Evolutionary conservation across 1,140 invertebrate species (phyloP).

Genomic region (Euura saliciscinereae): DNA sequence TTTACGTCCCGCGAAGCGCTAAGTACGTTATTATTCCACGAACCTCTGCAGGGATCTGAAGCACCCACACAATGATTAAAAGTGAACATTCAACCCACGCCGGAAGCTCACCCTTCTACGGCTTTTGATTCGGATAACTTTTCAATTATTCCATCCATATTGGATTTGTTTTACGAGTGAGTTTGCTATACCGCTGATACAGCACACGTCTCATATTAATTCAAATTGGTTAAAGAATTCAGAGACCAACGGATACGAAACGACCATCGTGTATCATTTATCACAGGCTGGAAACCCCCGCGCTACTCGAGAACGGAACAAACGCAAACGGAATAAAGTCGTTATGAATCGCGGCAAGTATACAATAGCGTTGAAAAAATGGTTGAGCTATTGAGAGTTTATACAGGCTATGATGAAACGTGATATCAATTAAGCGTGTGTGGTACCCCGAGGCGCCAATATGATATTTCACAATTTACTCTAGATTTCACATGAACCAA

Average conservation of each 20-base stretch:
- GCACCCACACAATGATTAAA: neutral
- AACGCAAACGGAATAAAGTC: neutral
- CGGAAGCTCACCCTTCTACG: too few relatives aligned
- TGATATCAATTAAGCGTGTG: neutral
- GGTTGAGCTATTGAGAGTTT: neutral
- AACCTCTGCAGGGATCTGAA: neutral
- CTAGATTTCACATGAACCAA: neutral
- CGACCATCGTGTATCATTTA: too few relatives aligned
- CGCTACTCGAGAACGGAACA: too few relatives aligned
- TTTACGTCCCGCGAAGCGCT: conserved; percentile 4
- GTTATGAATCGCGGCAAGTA: neutral
- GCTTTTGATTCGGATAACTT: too few relatives aligned
- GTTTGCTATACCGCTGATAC: too few relatives aligned
- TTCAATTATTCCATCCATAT: too few relatives aligned
- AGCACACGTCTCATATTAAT: too few relatives aligned
- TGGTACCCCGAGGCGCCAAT: neutral
- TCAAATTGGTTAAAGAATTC: too few relatives aligned
- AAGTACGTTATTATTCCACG: conserved; percentile 12
- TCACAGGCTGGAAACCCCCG: too few relatives aligned
- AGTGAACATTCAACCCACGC: too few relatives aligned
- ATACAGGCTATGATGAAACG: neutral
- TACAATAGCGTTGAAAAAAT: neutral
- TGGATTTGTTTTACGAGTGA: too few relatives aligned
- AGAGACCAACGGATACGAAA: too few relatives aligned
- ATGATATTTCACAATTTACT: neutral